Base-by-base conservation (phyloP, 2,797 vertebrate genomes). In the Manis javanica region DNA sequence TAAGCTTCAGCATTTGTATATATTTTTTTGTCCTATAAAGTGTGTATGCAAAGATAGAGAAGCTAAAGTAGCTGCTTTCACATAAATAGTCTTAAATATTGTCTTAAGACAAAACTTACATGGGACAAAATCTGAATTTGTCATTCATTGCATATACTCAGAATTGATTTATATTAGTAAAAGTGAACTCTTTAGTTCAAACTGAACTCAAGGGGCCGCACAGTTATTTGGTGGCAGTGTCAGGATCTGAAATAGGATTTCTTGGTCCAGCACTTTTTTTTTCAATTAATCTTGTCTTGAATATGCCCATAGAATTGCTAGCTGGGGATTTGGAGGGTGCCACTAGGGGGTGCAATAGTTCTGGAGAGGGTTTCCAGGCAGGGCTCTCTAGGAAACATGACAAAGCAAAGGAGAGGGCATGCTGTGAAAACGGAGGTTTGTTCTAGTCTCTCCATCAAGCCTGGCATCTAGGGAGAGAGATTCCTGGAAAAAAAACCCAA, bases 381-480 rank as follows among this genome's bases (percentile, higher is more conserved):
- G 57, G 74, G n/a, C 69, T 85, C 79, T 97, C 83, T 90, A 95
- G 93, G 59, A 97, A 96, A 90, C 18, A 64, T 4, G 13, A 53
- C 15, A 64, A 86, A 49, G 81, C 51, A 57, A 88, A 94, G 31
- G 39, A 89, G 64, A 95, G n/a, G 85, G 7, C 34, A 78, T 55
- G 34, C 24, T 83, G 49, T 29, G 46, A 34, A 90, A 74, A 24
- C 0, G 23, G 31, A 82, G 29, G 75, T 85, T 77, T 82, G 29
- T 37, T 59, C 49, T 49, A 68, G 79, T 34, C 63, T 86, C 7
- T 71, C 24, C 34, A n/a, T 83, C 63, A 82, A 94, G 55, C 39
- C 61, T 90, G 87, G 24, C 51, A 90, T 66, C n/a, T 49, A 81
- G 5, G 75, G 68, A 95, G 51, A 88, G 61, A 89, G 49, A 81